Evolutionary conservation across 2,797 vertebrate genomes (phyloP), one percentile per base, ranked within the genome.

Genomic region (Tokudaia tokunoshimensis): DNA sequence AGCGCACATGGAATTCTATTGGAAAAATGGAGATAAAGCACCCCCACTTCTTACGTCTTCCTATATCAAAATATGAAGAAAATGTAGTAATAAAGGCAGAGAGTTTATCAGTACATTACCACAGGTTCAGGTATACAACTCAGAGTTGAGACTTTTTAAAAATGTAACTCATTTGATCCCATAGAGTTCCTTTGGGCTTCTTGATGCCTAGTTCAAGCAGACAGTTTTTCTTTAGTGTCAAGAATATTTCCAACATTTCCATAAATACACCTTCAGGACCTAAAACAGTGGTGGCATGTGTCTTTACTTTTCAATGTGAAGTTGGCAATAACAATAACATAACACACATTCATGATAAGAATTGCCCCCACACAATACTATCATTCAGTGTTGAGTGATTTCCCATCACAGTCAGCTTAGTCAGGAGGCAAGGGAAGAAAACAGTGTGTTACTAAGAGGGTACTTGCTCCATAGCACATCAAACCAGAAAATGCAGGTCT

Each of bases 41-140:
- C 5, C 41, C 19, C 31, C 44, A 59, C 61, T 15, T 26, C 89
- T 83, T 57, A 61, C 55, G 74, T 76, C 50, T 63, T 87, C 63
- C n/a, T 55, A 13, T 82, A 29, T 12, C 52, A 81, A 94, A 82
- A 81, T 47, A 78, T 91, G 1, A 88, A 70, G 86, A 80, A 80
- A 86, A 61, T 14, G 17, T 2, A 81, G 22, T 65, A 91, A 20
- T 79, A n/a, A 88, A 74, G 20, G 6, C 22, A 76, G 12, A 80
- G 9, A 41, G 31, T 22, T 61, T 87, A 88, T 89, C 47, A 96
- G 89, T 20, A 91, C 50, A 80, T 65, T 83, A 94, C 75, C 55
- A 57, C 29, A 87, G 41, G 76, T 83, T 67, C 8, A 44, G 20
- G n/a, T 72, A 20, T 63, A 59, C 3, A 59, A 81, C 41, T 88